Evolutionary conservation across 2,797 vertebrate genomes (phyloP), one percentile per base, ranked within the genome.

Genomic region (Syndactyla subalaris): DNA sequence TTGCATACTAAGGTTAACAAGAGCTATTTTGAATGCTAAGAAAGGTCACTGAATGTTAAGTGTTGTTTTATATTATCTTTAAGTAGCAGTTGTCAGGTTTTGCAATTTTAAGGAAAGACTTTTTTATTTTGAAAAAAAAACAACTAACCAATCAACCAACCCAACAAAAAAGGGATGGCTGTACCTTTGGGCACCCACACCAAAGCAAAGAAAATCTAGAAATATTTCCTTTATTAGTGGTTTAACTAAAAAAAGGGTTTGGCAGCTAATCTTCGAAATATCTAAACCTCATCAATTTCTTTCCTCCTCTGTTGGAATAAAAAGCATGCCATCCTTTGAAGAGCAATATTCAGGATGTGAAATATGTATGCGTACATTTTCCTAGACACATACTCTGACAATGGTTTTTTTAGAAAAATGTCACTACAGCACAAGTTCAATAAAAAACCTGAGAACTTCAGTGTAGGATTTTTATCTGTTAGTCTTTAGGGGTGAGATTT

Each of bases 131-230:
- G 2, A 2, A 14, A 6, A 14, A 6, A 7, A 23, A 24, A 41
- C 34, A 4, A 12, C 5, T 0, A 1, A 0, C 1, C 20, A 22
- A 3, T 10, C 19, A 23, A 34, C 9, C 19, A 52, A 52, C 2
- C 39, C 4, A 16, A 5, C 0, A 2, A 0, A 2, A 17, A 27
- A 27, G 1, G 2, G 16, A 22, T 46, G n/a, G 32, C 4, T 9
- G 2, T 66, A 61, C 12, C 30, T 73, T 76, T 76, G 59, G 17
- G n/a, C 10, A 45, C 10, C 7, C n/a, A 38, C 22, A 61, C 41
- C 10, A 38, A 88, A 93, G 73, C 7, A 14, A 45, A 57, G 67
- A 89, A 90, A 93, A 89, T 38, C 48, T 41, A 74, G 55, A 85
- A 89, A 19, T 12, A 71, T 46, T 71, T 52, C 24, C 6, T 65